Conservation (phyloP, 53 echinoderm and acorn worm genomes). For the Echinometra lucunter region DNA sequence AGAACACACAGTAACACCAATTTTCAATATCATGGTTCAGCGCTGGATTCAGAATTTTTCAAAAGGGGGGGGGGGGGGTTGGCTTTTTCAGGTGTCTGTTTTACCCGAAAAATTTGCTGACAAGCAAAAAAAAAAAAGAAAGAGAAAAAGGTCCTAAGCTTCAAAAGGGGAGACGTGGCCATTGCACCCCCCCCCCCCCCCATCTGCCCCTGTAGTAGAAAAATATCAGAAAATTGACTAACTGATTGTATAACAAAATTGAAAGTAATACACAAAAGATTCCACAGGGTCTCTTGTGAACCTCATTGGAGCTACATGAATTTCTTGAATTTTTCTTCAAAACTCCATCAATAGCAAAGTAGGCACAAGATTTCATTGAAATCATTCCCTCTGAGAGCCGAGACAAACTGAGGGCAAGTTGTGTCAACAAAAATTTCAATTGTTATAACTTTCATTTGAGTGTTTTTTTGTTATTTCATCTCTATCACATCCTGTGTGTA, state of each 20-base stretch:
- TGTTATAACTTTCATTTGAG: conserved; percentile 34
- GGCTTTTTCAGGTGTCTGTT: too few relatives aligned
- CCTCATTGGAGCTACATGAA: background rate
- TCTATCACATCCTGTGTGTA: conserved; percentile 32
- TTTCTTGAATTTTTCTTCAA: background rate
- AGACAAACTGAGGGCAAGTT: conserved; percentile 2
- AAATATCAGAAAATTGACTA: background rate
- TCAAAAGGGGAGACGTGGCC: too few relatives aligned
- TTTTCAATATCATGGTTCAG: too few relatives aligned
- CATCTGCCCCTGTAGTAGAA: too few relatives aligned
- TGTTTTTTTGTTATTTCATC: conserved; percentile 46
- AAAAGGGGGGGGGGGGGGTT: too few relatives aligned
- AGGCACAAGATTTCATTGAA: conserved; percentile 7
- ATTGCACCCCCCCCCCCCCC: too few relatives aligned
- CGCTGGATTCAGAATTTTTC: too few relatives aligned
- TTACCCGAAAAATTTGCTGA: too few relatives aligned
- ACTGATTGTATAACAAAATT: background rate
- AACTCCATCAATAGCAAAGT: conserved; percentile 15
- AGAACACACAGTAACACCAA: too few relatives aligned
- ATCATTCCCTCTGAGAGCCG: background rate
- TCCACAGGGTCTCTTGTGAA: background rate
- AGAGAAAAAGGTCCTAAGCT: too few relatives aligned
- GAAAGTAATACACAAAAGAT: background rate
- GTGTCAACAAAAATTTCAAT: conserved; percentile 29
- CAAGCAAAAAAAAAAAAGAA: too few relatives aligned